A percentile compares a stretch with the other conserved stretches of the same genome.
phyloP scores from a whole-genome alignment of 2,113 vertebrate genomes.

The Acrocephalus kingi region DNA sequence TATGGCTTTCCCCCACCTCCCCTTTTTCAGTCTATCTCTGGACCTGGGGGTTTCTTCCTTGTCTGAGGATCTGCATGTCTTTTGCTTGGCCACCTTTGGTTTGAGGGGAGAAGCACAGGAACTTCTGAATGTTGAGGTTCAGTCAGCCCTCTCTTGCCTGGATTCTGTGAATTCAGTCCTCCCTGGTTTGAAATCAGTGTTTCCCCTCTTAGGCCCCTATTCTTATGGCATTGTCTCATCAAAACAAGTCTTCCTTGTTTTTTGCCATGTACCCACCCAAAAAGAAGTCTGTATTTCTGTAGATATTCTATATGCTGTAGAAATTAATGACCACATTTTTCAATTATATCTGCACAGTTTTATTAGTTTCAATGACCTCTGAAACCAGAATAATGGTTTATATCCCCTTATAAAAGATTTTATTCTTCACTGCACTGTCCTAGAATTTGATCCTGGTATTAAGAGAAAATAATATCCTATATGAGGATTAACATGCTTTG shows the following conservation, averaged over 20 bases:
- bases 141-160: not conserved
- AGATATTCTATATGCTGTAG: not conserved
- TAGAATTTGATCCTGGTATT: not conserved
- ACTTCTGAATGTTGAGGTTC: not conserved
- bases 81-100: not conserved
- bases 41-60: not conserved
- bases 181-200: not conserved
- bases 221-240: not conserved
- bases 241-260: not conserved
- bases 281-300: not conserved
- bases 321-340: not conserved
- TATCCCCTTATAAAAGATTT: not conserved
- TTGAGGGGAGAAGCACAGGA: not conserved
- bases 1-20: not conserved
- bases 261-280: not conserved
- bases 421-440: not conserved
- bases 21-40: not conserved
- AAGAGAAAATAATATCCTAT: not conserved
- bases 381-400: not conserved
- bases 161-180: not conserved
- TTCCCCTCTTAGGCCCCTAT: not conserved
- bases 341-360: not conserved
- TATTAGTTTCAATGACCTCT: not conserved
- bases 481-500: not conserved
- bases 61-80: not conserved